Conservation (phyloP, 2,113 vertebrate species). For the Pterocles gutturalis region DNA sequence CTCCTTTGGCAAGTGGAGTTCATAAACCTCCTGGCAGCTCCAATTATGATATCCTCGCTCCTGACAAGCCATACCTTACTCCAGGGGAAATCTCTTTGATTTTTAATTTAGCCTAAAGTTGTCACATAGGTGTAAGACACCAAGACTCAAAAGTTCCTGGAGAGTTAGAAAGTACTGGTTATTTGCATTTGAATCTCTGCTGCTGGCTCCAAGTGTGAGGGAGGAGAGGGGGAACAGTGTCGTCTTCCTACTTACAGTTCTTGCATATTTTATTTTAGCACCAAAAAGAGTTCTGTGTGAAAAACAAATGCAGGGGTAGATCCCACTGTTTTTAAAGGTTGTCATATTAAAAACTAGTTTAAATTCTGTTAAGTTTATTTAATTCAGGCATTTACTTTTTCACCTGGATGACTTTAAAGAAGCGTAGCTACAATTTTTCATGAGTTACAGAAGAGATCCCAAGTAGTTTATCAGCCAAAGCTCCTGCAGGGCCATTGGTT, state of each 20-base stretch:
- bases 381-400: background rate
- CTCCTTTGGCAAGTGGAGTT: background rate
- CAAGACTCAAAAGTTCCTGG: slow-evolving; percentile 30
- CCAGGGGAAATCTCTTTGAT: slow-evolving; percentile 43
- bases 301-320: background rate
- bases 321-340: background rate
- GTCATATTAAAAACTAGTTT: background rate
- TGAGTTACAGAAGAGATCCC: background rate
- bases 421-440: background rate
- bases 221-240: background rate
- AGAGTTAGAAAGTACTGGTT: slow-evolving; percentile 4
- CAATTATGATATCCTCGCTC: slow-evolving; percentile 34
- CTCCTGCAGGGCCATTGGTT: background rate
- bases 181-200: slow-evolving; percentile 41
- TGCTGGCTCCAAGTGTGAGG: background rate
- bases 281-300: background rate
- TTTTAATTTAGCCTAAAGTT: slow-evolving; percentile 54
- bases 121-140: slow-evolving; percentile 50
- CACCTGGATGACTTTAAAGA: background rate
- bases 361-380: background rate
- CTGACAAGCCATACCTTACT: slow-evolving; percentile 9
- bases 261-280: background rate
- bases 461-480: background rate
- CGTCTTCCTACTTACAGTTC: background rate
- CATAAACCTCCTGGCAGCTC: slow-evolving; percentile 44